phyloP scores from a whole-genome alignment of 1,140 invertebrate species.

The Bemisia tabaci region DNA sequence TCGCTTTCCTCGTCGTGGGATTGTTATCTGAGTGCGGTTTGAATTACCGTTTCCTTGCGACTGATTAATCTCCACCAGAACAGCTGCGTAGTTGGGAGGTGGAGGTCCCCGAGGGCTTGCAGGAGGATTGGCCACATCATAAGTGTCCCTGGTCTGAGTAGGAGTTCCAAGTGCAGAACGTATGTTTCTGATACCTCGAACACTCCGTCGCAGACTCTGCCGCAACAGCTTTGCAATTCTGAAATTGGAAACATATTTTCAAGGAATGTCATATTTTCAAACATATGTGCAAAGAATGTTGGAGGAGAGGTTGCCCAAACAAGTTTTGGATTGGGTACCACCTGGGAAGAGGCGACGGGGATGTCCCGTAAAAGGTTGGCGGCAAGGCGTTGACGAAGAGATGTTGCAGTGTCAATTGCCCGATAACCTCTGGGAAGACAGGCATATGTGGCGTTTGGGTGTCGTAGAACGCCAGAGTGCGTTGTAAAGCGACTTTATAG shows the following conservation, averaged over 20 bases:
- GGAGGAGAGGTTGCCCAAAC: no score
- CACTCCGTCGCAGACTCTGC: constrained; percentile 64
- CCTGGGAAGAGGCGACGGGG: no score
- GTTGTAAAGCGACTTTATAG: no score
- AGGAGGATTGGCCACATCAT: neutral
- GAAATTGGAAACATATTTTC: constrained; percentile 9
- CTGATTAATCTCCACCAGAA: constrained; percentile 44
- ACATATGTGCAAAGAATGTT: neutral
- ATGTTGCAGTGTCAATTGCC: no score
- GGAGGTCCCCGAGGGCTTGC: constrained; percentile 28
- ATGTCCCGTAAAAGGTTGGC: no score
- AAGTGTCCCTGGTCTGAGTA: neutral
- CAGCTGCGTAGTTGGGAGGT: constrained; percentile 46
- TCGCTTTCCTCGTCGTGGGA: constrained; percentile 3
- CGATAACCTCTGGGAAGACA: neutral
- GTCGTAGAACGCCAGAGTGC: no score
- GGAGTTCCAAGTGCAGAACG: constrained; percentile 38
- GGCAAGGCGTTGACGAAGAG: no score
- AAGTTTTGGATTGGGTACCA: no score
- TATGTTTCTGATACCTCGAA: constrained; percentile 45
- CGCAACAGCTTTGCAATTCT: constrained; percentile 62
- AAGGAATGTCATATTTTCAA: neutral
- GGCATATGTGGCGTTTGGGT: no score
- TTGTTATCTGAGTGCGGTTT: constrained; percentile 5
- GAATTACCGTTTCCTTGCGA: constrained; percentile 22